These are phyloP conservation scores for Conistra vaccinii DNA, from an alignment of 2,888 invertebrate genomes.

Conservation along the genomic window DNA sequence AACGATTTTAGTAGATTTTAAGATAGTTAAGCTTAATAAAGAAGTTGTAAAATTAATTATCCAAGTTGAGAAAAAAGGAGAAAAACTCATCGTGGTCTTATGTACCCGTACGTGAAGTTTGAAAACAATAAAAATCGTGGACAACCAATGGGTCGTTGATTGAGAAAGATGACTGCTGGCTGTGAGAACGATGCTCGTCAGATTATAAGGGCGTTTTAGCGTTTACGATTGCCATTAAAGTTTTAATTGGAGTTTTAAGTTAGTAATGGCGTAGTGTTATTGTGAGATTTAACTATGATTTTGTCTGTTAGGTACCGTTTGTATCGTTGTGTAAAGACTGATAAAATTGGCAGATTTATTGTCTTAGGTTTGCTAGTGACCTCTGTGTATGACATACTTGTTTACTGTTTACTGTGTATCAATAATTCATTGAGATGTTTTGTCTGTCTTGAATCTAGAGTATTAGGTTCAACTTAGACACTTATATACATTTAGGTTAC, in stretches of 20 bases:
- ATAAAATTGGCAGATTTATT: too few relatives aligned
- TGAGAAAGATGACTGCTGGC: conserved; percentile 86
- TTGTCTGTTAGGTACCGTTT: background rate
- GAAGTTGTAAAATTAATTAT: conserved; percentile 88
- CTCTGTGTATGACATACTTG: too few relatives aligned
- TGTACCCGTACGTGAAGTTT: conserved; percentile 81
- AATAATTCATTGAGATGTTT: too few relatives aligned
- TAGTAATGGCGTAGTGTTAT: background rate
- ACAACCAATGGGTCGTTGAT: conserved; percentile 84
- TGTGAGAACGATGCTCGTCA: conserved; percentile 83
- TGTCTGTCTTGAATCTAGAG: too few relatives aligned
- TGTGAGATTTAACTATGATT: conserved; percentile 29
- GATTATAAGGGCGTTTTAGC: conserved; percentile 81
- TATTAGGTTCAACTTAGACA: too few relatives aligned
- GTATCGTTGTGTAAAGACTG: too few relatives aligned
- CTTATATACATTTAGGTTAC: too few relatives aligned
- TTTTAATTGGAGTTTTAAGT: conserved; percentile 57
- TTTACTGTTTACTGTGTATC: too few relatives aligned
- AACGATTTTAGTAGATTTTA: conserved; percentile 79
- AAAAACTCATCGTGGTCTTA: conserved; percentile 66
- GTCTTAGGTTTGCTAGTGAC: too few relatives aligned
- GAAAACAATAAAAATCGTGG: conserved; percentile 89
- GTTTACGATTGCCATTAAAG: conserved; percentile 66
- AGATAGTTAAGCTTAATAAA: conserved; percentile 85
- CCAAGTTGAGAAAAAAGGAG: conserved; percentile 67